Evolutionary conservation across 2,113 vertebrate genomes (phyloP).

Genomic region (Lepisosteus oculatus): DNA sequence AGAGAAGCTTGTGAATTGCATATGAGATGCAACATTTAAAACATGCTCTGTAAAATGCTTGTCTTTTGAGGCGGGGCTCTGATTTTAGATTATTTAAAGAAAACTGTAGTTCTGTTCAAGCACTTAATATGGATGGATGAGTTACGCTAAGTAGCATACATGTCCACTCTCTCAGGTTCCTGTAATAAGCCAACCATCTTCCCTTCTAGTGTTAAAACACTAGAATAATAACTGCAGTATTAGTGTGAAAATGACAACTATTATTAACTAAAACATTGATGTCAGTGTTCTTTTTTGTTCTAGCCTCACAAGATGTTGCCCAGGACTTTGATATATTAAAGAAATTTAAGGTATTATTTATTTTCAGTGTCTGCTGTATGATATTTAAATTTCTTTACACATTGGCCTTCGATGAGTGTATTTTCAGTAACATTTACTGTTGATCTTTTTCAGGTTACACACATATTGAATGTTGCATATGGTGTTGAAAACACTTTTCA

Average conservation of each 20-base stretch:
- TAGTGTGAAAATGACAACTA: too few relatives aligned
- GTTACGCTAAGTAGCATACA: too few relatives aligned
- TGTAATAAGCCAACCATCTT: not conserved
- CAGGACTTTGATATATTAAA: conserved; percentile 82
- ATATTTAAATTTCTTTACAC: not conserved
- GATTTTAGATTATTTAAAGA: too few relatives aligned
- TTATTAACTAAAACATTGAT: not conserved
- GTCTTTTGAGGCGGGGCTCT: too few relatives aligned
- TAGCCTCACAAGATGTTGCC: conserved; percentile 91
- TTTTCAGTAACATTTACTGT: not conserved
- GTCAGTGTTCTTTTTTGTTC: conserved; percentile 25
- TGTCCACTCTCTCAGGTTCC: too few relatives aligned
- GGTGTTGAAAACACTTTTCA: conserved; percentile 89
- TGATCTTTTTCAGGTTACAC: conserved; percentile 76
- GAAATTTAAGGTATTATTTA: conserved; percentile 76
- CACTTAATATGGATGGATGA: too few relatives aligned
- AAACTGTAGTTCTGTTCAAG: too few relatives aligned
- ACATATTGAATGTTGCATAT: conserved; percentile 89
- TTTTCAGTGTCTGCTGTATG: not conserved
- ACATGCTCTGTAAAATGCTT: too few relatives aligned
- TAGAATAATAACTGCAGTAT: not conserved
- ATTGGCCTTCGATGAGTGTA: not conserved
- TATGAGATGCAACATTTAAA: too few relatives aligned
- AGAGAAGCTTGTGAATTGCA: too few relatives aligned
- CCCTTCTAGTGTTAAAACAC: not conserved